These are phyloP conservation scores for Tetranychus truncatus DNA, from an alignment of 2,888 invertebrate species.

Conservation along the genomic window DNA sequence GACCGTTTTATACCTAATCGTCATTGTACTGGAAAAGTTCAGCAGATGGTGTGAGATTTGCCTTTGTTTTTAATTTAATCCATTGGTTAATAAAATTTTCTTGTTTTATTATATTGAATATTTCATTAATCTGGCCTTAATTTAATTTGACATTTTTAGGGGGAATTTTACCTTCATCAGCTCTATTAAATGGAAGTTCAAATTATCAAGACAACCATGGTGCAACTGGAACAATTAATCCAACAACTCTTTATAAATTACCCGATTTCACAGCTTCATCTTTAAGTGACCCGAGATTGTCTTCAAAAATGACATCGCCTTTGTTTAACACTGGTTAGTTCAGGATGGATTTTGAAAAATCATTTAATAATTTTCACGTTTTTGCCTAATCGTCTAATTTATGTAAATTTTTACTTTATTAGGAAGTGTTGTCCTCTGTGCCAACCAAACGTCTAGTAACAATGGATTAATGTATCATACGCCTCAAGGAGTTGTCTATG, in stretches of 20 bases:
- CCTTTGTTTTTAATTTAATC: too few species aligned
- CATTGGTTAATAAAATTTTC: too few species aligned
- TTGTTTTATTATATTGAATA: neutral
- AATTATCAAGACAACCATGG: neutral
- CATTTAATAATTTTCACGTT: neutral
- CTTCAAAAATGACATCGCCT: neutral
- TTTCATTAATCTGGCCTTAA: neutral
- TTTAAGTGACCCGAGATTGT: neutral
- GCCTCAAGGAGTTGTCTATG: slow-evolving; percentile 34
- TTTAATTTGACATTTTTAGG: neutral
- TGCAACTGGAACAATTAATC: neutral
- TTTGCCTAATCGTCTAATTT: neutral
- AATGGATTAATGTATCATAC: slow-evolving; percentile 33
- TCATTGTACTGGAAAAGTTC: too few species aligned
- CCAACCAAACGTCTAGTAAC: neutral
- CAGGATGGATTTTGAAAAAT: too few species aligned
- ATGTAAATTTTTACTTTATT: neutral
- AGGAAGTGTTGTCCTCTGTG: slow-evolving; percentile 14
- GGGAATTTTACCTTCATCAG: neutral
- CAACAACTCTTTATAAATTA: neutral
- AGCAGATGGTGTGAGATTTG: too few species aligned
- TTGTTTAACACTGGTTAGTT: neutral
- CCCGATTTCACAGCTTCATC: neutral
- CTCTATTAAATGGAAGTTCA: neutral
- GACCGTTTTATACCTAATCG: too few species aligned